phyloP scores from a whole-genome alignment of 2,113 vertebrate genomes.

The Prionailurus viverrinus region DNA sequence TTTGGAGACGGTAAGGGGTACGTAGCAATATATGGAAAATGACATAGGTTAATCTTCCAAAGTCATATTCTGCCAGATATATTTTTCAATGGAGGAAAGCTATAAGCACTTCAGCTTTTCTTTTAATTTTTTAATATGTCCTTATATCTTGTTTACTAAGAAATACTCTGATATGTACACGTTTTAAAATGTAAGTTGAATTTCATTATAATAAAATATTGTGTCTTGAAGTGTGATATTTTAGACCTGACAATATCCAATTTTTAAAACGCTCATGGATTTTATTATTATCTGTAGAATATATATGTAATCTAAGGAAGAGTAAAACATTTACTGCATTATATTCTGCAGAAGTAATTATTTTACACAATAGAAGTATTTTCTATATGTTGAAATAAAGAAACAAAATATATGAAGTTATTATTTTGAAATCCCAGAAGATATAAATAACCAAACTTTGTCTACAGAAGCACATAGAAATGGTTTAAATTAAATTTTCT shows the following conservation, averaged over 20 bases:
- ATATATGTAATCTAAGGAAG: neutral
- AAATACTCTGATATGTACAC: neutral
- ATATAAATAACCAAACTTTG: neutral
- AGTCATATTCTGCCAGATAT: neutral
- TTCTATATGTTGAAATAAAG: neutral
- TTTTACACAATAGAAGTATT: neutral
- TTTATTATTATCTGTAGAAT: neutral
- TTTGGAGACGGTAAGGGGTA: neutral
- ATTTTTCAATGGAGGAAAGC: neutral
- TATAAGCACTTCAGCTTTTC: neutral
- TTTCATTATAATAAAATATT: constrained; percentile 26
- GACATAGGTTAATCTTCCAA: neutral
- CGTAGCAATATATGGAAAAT: neutral
- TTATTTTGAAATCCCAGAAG: neutral
- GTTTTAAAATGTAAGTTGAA: neutral
- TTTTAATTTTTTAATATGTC: neutral
- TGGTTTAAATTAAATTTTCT: constrained; percentile 55
- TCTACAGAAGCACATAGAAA: neutral
- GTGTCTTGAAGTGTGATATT: neutral
- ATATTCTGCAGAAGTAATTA: neutral
- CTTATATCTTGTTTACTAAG: neutral
- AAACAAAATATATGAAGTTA: neutral
- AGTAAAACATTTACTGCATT: neutral
- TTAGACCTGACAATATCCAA: neutral
- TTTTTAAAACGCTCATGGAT: neutral